Evolutionary conservation across 35 echinoderm and acorn worm genomes (phyloP), one percentile per base, ranked within the genome.

Genomic region (Amphiura filiformis): DNA sequence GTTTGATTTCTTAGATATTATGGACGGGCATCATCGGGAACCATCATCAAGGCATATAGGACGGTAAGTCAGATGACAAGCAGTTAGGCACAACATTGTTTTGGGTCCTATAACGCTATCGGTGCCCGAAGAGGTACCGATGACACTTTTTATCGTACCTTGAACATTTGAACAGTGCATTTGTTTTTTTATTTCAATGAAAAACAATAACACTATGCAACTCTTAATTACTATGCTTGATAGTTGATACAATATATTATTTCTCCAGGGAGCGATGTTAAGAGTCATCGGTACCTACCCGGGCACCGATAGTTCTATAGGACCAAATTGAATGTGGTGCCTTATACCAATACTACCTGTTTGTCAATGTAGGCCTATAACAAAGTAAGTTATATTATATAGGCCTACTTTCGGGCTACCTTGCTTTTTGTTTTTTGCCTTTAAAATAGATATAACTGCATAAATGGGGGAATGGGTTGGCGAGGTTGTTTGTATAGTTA

Each of bases 1-100:
- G 0, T 93, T 89, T 32, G 92, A 93, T 42, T 93, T 79, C 83
- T 56, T 93, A 23, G 92, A 86, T 36, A 89, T 93, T 32, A 32
- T 26, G 31, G 92, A 93, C 41, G 92, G 92, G 35, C 37, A 83
- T 22, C 56, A 86, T 28, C 32, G 65, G 13, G 49, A 78, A 17
- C 56, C 39, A 34, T 36, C 39, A n/a, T 38, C 81, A 1, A 90
- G 64, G 38, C 88, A 90, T 90, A 85, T 93, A 81, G 92, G 92
- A 86, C 86, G 92, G 87, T 93, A 89, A 39, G 81, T 49, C 1
- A 75, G 75, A 3, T 31, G n/a, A 77, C 75, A 77, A 11, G 3
- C 4, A 23, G n/a, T 5, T 77, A 3, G 75, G 26, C 75, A 11
- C 12, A 4, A 26, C n/a, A 35, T 77, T 12, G 75, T 47, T 17